Percentiles rank a stretch among this genome's conserved stretches.
Evolutionary conservation across 2,797 vertebrate species (phyloP).

Genomic region (Gadopsis bispinosus): DNA sequence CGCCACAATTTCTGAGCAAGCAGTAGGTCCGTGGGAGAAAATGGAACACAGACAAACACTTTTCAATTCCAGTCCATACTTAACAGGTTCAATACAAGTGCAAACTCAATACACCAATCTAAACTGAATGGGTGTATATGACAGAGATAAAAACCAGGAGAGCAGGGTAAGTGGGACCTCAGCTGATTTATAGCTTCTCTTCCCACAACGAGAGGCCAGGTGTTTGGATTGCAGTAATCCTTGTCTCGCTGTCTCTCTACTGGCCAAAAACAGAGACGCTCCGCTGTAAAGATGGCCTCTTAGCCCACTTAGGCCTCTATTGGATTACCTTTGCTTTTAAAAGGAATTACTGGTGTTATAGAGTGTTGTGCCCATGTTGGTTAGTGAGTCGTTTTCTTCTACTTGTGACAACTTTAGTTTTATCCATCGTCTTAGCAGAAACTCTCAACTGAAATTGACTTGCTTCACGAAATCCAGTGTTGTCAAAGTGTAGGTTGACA

Average conservation of each 20-base stretch:
- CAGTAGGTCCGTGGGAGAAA: constrained; percentile 27
- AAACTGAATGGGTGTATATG: constrained; percentile 53
- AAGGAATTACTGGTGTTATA: constrained; percentile 53
- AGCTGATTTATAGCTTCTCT: constrained; percentile 67
- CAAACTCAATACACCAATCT: constrained; percentile 65
- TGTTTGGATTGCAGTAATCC: constrained; percentile 73
- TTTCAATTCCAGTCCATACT: constrained; percentile 37
- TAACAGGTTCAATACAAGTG: constrained; percentile 61
- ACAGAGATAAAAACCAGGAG: constrained; percentile 64
- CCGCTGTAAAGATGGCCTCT: constrained; percentile 55
- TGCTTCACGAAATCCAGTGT: constrained; percentile 12
- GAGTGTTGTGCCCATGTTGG: constrained; percentile 27
- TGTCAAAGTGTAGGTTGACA: constrained; percentile 13
- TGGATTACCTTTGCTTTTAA: constrained; percentile 59
- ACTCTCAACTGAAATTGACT: constrained; percentile 38
- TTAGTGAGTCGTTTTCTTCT: constrained; percentile 48
- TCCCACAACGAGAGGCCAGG: constrained; percentile 62
- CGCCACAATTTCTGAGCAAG: constrained; percentile 11
- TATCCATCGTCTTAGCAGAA: constrained; percentile 46
- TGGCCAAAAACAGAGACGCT: constrained; percentile 52
- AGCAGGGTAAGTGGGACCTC: constrained; percentile 55
- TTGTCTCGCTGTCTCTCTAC: constrained; percentile 57
- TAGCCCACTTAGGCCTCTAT: constrained; percentile 46
- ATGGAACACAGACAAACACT: constrained; percentile 20
- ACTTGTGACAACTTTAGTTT: constrained; percentile 44